Evolutionary conservation across 2,888 invertebrate genomes (phyloP).

Genomic region (Brachyptera putata): DNA sequence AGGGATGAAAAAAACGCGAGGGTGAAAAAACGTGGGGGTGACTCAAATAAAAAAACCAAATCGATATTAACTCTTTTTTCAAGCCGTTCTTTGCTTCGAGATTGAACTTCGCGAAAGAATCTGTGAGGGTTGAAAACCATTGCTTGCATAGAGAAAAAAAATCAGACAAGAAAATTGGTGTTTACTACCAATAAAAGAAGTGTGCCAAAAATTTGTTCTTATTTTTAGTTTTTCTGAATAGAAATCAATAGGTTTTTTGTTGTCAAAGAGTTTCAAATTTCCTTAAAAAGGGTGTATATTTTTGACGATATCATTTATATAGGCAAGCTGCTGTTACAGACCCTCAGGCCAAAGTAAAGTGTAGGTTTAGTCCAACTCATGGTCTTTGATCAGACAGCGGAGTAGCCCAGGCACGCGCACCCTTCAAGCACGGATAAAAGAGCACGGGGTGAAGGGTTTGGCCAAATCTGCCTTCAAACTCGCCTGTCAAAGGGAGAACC

Average conservation of each 20-base stretch:
- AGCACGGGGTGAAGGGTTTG: slow-evolving; percentile 17
- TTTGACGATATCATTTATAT: slow-evolving; percentile 20
- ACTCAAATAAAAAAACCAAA: slow-evolving; percentile 62
- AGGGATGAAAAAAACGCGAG: slow-evolving; percentile 50
- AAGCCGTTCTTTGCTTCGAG: slow-evolving; percentile 23
- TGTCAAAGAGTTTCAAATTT: slow-evolving; percentile 16
- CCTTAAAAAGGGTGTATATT: slow-evolving; percentile 23
- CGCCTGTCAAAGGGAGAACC: slow-evolving; percentile 16
- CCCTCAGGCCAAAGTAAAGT: slow-evolving; percentile 6
- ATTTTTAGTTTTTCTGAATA: slow-evolving; percentile 2
- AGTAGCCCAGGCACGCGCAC: slow-evolving; percentile 24
- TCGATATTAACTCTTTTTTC: slow-evolving; percentile 66
- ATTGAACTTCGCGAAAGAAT: slow-evolving; percentile 1
- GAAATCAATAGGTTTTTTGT: slow-evolving; percentile 3
- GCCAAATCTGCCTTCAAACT: not conserved
- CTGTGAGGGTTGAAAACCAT: slow-evolving; percentile 4
- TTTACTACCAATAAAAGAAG: not conserved
- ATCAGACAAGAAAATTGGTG: not conserved
- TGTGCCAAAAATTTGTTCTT: slow-evolving; percentile 17
- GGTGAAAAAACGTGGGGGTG: slow-evolving; percentile 58
- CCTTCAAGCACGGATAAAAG: slow-evolving; percentile 23
- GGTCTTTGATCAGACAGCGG: slow-evolving; percentile 7
- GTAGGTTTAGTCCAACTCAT: no score
- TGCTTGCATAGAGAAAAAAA: not conserved
- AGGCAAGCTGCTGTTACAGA: slow-evolving; percentile 20